These are phyloP conservation scores for Tragelaphus eurycerus DNA, from an alignment of 2,797 vertebrate genomes.

Conservation along the genomic window DNA sequence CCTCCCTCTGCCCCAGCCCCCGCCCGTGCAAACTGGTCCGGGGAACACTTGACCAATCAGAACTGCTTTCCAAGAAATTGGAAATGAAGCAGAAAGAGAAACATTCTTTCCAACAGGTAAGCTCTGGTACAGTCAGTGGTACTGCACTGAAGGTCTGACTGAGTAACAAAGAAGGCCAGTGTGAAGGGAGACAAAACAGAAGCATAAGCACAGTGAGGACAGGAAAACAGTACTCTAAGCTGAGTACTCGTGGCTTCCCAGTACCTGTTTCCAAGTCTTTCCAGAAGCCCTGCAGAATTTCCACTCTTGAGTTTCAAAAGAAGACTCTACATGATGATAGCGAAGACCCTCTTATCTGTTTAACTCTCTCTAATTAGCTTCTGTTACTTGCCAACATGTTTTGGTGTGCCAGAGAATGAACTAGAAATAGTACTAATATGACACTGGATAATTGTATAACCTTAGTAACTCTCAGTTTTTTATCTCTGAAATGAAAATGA, in stretches of 20 bases:
- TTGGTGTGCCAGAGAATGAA: background rate
- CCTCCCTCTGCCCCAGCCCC: background rate
- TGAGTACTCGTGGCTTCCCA: background rate
- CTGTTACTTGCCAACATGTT: background rate
- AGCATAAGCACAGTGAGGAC: background rate
- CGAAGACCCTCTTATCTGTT: background rate
- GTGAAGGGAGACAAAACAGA: background rate
- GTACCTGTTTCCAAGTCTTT: background rate
- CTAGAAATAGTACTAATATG: background rate
- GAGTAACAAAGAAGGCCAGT: background rate
- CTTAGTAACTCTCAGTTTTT: background rate
- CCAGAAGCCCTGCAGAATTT: background rate
- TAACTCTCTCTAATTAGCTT: background rate
- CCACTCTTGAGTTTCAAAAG: background rate
- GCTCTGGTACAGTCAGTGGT: background rate
- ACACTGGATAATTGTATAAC: background rate
- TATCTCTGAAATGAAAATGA: background rate
- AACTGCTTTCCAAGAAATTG: background rate
- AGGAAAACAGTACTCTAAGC: background rate
- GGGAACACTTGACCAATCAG: background rate
- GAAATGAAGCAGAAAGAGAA: background rate
- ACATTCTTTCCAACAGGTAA: background rate
- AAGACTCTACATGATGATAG: background rate
- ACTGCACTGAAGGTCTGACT: background rate
- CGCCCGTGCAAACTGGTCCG: accelerated